These are phyloP conservation scores for Pinctada fucata DNA, from an alignment of 2,888 invertebrate species.

Conservation along the genomic window DNA sequence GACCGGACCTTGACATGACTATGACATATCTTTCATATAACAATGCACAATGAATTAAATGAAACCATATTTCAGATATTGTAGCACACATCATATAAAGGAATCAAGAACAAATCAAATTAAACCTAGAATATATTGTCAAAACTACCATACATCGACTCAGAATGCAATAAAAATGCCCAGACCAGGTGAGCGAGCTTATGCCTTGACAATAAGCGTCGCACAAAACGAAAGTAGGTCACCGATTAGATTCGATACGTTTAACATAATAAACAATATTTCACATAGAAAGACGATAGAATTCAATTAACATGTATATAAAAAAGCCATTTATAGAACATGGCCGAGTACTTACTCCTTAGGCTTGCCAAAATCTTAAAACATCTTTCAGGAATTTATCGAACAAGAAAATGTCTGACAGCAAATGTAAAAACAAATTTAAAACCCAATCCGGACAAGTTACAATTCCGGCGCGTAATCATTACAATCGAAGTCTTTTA, in stretches of 20 bases:
- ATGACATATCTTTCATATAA: neutral
- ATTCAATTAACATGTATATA: neutral
- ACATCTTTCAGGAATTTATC: neutral
- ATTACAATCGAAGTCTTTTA: no score
- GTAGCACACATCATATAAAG: neutral
- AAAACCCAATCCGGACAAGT: neutral
- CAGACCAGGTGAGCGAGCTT: neutral
- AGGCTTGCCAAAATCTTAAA: neutral
- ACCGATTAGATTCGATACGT: neutral
- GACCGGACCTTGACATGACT: neutral
- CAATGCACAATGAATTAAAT: neutral
- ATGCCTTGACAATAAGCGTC: neutral
- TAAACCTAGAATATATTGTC: neutral
- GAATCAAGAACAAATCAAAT: neutral
- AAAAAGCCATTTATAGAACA: slow-evolving; percentile 1
- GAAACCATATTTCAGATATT: neutral
- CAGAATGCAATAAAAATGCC: neutral
- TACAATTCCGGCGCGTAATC: neutral
- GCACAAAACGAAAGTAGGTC: neutral
- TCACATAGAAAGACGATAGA: neutral
- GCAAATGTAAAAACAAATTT: neutral
- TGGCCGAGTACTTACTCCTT: slow-evolving; percentile 1
- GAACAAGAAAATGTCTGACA: neutral
- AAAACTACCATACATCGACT: neutral
- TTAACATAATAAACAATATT: neutral